Base-by-base conservation (phyloP, 2,888 invertebrate genomes). In the Limnephilus marmoratus region DNA sequence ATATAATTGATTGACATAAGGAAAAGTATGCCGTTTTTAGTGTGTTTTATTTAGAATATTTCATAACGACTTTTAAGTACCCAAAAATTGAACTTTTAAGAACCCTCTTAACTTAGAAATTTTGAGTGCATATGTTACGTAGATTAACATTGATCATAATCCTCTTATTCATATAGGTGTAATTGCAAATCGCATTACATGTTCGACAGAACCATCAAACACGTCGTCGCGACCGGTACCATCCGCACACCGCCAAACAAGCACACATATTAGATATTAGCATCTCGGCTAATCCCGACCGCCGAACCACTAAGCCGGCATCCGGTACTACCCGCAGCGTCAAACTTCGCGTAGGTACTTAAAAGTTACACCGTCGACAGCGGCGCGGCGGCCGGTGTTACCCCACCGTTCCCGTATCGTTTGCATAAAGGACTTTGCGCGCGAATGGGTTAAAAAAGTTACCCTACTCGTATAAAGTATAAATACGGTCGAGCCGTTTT, bases 321-420 rank as follows among this genome's bases (percentile, higher is more conserved):
- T n/a, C 86, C 41, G 24, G 45, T 24, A 37, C 45, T n/a, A 37
- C 45, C 45, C 86, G 86, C 45, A n/a, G 45, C 24, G 86, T 45
- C 86, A 45, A 86, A 86, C 86, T 86, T 86, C 37, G 37, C 83
- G 15, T 83, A 15, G 83, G 31, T 88, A 89, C 88, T 80, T 89
- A 37, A 80, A 89, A 89, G 68, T 89, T 89, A n/a, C 88, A n/a
- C 53, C 68, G 49, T 11, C 87, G 18, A 41, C 88, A n/a, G 18
- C 81, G 81, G 41, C n/a, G 18, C 81, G 81, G 41, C n/a, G 86
- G 9, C 68, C 68, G 68, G 68, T n/a, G 68, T 68, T 68, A 68
- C 68, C 68, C 68, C 85, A n/a, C 13, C 86, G 86, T 49, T 80
- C 80, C 88, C 41, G 88, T 80, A 80, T 89, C 80, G 80, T 89